Evolutionary conservation across 2,113 vertebrate species (phyloP).

Genomic region (Oryzias javanicus): DNA sequence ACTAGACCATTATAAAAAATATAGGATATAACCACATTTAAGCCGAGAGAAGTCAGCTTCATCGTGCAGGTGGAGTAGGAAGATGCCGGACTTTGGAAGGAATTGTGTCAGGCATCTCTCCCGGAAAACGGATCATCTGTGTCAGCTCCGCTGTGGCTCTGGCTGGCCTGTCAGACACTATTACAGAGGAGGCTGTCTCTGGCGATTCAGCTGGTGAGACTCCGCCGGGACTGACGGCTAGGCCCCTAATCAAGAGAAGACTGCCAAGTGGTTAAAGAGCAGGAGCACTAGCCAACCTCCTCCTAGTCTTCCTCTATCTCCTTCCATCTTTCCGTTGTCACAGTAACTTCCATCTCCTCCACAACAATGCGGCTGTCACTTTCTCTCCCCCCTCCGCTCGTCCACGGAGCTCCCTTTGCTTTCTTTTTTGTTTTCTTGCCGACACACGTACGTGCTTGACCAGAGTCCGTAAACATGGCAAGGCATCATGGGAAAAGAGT

Average conservation of each 20-base stretch:
- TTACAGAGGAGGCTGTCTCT: conserved; percentile 72
- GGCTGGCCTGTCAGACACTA: conserved; percentile 75
- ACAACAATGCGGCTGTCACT: conserved; percentile 28
- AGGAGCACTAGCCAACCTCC: conserved; percentile 58
- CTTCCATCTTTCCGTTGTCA: conserved; percentile 57
- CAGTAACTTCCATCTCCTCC: conserved; percentile 41
- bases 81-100: conserved; percentile 2
- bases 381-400: conserved; percentile 22
- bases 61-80: too few species aligned
- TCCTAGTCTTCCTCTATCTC: conserved; percentile 45
- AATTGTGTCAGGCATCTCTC: conserved; percentile 46
- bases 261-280: conserved; percentile 74
- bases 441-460: conserved; percentile 30
- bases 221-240: conserved; percentile 54
- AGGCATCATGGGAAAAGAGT: conserved; percentile 60
- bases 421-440: conserved; percentile 1
- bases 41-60: too few species aligned
- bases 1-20: too few species aligned
- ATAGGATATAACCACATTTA: too few species aligned
- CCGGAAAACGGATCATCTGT: conserved; percentile 65
- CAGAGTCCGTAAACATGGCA: conserved; percentile 49
- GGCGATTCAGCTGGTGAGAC: conserved; percentile 58
- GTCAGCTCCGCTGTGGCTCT: conserved; percentile 66
- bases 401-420: conserved; percentile 21
- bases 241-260: conserved; percentile 74